Evolutionary conservation across 2,113 vertebrate genomes (phyloP), one percentile per base, ranked within the genome.

Genomic region (Clarias batrachus): DNA sequence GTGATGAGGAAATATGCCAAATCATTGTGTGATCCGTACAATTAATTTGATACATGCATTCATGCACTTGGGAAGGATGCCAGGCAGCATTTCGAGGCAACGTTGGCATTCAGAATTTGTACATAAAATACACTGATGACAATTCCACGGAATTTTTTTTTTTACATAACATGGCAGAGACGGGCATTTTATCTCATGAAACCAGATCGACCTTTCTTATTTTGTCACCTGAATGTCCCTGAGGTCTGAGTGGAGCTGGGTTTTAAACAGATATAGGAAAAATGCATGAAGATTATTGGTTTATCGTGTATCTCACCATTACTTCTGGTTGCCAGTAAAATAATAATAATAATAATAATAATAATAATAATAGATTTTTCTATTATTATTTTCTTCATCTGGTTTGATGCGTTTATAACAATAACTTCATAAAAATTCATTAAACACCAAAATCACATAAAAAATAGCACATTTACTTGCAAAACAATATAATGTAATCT

Each of bases 1-100:
- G 8, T 77, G 19, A 80, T 23, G 27, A 12, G 56, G 27, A 60
- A 30, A 59, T 21, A 37, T 23, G 78, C 52, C 25, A 60, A 80
- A 80, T 57, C 52, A 79, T 27, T 79, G 56, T 33, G 17, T 33
- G 30, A 80, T 80, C 78, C 23, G 19, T 80, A 60, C 54, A 80
- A 60, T 80, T 80, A 80, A 80, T 60, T 33, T 21, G 78, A 60
- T 80, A 1, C 12, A 80, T 80, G 27, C 27, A 60, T 60, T 59
- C 57, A 23, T 80, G 56, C 57, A 60, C 12, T 23, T 79, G 27
- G 8, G 78, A 11, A 23, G 27, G 17, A 33, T 80, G 27, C 37
- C 56, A 80, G 27, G 56, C 14, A 60, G 78, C 27, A 33, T 7
- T 11, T 11, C 30, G 54, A 19, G 9, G 76, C 16, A 10, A n/a